Evolutionary conservation across 2,888 invertebrate species (phyloP).

Genomic region (Melanchra persicariae): DNA sequence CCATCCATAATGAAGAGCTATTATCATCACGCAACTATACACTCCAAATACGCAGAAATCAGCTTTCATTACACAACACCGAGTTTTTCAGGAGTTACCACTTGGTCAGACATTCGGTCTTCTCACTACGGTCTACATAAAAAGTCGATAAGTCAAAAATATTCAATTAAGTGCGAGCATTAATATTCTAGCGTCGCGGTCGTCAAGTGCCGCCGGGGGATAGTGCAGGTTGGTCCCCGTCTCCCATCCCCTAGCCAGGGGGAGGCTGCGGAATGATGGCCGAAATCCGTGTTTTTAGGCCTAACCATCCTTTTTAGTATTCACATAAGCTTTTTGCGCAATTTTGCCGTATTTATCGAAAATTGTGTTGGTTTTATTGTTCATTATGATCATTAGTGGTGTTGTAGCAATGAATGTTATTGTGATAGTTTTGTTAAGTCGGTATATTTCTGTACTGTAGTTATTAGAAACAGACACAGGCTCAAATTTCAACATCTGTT

Average conservation of each 20-base stretch:
- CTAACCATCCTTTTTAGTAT: constrained; percentile 87
- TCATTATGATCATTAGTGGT: constrained; percentile 8
- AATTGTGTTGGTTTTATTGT: constrained; percentile 19
- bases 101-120: not conserved
- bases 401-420: not conserved
- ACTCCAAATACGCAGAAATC: no score
- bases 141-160: constrained; percentile 83
- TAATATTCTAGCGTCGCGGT: constrained; percentile 88
- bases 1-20: no score
- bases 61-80: not conserved
- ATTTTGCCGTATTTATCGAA: constrained; percentile 71
- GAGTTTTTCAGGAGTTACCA: not conserved
- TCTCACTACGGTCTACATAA: constrained; percentile 9
- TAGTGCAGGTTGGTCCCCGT: constrained; percentile 76
- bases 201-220: constrained; percentile 85
- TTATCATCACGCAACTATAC: no score
- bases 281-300: constrained; percentile 88
- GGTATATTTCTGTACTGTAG: not conserved
- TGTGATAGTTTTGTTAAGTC: not conserved
- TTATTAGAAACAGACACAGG: not conserved
- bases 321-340: constrained; percentile 79
- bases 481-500: not conserved
- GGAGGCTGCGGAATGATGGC: constrained; percentile 77
- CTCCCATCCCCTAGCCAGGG: constrained; percentile 60
- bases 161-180: constrained; percentile 87